A percentile compares a stretch with the other conserved stretches of the same genome.
These are phyloP conservation scores for Lordiphosa mommai DNA, from an alignment of 1,140 invertebrate genomes.

Conservation along the genomic window DNA sequence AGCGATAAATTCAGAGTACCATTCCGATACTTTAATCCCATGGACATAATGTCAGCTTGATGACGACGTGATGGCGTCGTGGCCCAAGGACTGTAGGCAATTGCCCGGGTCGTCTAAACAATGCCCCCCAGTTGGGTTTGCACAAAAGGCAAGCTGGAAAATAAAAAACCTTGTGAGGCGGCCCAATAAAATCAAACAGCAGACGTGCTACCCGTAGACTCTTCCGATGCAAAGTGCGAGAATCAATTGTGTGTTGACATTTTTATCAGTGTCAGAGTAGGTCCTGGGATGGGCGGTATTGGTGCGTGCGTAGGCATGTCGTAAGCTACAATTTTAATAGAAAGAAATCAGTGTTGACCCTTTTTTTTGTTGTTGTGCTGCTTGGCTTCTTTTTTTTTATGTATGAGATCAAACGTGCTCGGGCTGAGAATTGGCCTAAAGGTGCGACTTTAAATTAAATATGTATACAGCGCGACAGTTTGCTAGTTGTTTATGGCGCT, in stretches of 20 bases:
- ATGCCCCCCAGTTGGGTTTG: slow-evolving; percentile 34
- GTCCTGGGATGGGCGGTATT: slow-evolving; percentile 12
- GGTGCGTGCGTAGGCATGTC: slow-evolving; percentile 53
- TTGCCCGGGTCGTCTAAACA: slow-evolving; percentile 68
- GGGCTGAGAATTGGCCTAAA: slow-evolving; percentile 26
- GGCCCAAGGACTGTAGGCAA: slow-evolving; percentile 75
- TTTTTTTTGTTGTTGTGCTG: slow-evolving; percentile 23
- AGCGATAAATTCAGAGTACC: slow-evolving; percentile 75
- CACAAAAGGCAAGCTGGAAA: slow-evolving; percentile 27
- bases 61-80: slow-evolving; percentile 76
- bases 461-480: slow-evolving; percentile 38
- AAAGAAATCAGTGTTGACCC: slow-evolving; percentile 68
- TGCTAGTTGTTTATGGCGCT: slow-evolving; percentile 43
- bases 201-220: slow-evolving; percentile 54
- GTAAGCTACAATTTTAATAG: slow-evolving; percentile 59
- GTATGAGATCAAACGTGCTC: slow-evolving; percentile 34
- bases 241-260: slow-evolving; percentile 78
- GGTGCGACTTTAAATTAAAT: slow-evolving; percentile 64
- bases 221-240: slow-evolving; percentile 48
- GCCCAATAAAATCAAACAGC: slow-evolving; percentile 75
- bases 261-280: slow-evolving; percentile 58
- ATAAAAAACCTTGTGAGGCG: slow-evolving; percentile 35
- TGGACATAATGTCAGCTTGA: slow-evolving; percentile 73
- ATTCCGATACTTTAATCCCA: slow-evolving; percentile 75
- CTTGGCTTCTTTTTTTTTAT: background rate